Evolutionary conservation across 1,140 invertebrate species (phyloP).

Genomic region (Caenorhabditis latens): DNA sequence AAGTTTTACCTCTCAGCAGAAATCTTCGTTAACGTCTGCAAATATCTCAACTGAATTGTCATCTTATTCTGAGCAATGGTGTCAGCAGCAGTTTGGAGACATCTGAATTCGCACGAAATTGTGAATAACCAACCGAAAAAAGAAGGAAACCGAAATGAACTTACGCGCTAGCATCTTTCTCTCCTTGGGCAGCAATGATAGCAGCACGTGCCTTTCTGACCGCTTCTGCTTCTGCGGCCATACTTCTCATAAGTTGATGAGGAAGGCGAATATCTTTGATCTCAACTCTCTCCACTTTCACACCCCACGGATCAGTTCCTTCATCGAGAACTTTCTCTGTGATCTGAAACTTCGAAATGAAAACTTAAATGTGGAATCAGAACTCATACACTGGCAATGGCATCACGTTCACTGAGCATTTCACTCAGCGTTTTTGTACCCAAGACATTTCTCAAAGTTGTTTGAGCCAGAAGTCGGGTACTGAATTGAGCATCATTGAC

Average conservation of each 20-base stretch:
- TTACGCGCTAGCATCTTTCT: conserved; percentile 84
- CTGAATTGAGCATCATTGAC: conserved; percentile 80
- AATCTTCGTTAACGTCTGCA: conserved; percentile 74
- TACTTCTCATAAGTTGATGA: conserved; percentile 85
- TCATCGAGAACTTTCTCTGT: conserved; percentile 83
- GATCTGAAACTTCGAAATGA: conserved; percentile 66
- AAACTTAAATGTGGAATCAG: no score
- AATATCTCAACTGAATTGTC: conserved; percentile 75
- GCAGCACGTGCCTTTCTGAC: conserved; percentile 84
- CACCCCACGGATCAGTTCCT: conserved; percentile 97
- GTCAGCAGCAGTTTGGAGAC: conserved; percentile 89
- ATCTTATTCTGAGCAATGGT: conserved; percentile 82
- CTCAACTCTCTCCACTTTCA: conserved; percentile 88
- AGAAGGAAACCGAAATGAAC: background rate
- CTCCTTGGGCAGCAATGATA: conserved; percentile 82
- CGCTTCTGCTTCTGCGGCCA: conserved; percentile 90
- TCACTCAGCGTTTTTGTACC: conserved; percentile 92
- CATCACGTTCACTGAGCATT: conserved; percentile 90
- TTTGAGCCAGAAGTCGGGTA: conserved; percentile 79
- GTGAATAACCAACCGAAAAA: background rate
- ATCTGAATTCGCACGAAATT: conserved; percentile 80
- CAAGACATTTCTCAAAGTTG: conserved; percentile 86
- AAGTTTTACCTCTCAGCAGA: conserved; percentile 39
- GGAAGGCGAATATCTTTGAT: conserved; percentile 91
- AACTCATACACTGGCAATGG: conserved; percentile 89